Evolutionary conservation across 1,140 invertebrate species (phyloP).

Genomic region (Nasonia giraulti): DNA sequence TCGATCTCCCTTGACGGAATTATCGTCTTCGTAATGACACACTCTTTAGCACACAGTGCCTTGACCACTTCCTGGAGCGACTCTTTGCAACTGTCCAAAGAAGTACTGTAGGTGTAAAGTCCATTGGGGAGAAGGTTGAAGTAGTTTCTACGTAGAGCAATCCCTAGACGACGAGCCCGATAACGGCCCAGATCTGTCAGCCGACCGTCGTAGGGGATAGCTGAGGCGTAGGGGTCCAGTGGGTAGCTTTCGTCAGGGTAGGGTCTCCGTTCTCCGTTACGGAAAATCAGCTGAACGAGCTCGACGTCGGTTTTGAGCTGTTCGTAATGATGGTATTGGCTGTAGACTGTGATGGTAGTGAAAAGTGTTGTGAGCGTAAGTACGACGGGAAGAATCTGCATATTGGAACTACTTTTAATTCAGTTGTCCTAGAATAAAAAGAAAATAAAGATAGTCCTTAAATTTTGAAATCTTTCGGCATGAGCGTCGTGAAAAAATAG

Average conservation of each 20-base stretch:
- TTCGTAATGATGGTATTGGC: neutral
- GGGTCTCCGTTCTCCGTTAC: conserved; percentile 19
- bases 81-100: neutral
- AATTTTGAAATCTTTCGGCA: too few species aligned
- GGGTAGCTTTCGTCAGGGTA: neutral
- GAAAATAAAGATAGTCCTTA: too few species aligned
- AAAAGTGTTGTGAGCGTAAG: too few species aligned
- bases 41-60: neutral
- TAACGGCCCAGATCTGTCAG: conserved; percentile 22
- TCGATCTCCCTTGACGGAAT: neutral
- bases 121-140: neutral
- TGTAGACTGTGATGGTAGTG: too few species aligned
- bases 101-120: neutral
- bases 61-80: neutral
- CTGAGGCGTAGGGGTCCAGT: neutral
- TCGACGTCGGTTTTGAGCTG: conserved; percentile 1
- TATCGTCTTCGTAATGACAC: too few species aligned
- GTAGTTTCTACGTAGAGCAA: neutral
- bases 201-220: neutral
- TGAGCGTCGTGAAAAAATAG: too few species aligned
- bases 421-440: too few species aligned
- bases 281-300: conserved; percentile 39
- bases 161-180: conserved; percentile 11
- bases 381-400: too few species aligned
- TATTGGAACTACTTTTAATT: too few species aligned